Percentiles rank a stretch among this genome's conserved stretches.
Evolutionary conservation across 2,888 invertebrate genomes (phyloP).

Genomic region (Lycia hirtaria): DNA sequence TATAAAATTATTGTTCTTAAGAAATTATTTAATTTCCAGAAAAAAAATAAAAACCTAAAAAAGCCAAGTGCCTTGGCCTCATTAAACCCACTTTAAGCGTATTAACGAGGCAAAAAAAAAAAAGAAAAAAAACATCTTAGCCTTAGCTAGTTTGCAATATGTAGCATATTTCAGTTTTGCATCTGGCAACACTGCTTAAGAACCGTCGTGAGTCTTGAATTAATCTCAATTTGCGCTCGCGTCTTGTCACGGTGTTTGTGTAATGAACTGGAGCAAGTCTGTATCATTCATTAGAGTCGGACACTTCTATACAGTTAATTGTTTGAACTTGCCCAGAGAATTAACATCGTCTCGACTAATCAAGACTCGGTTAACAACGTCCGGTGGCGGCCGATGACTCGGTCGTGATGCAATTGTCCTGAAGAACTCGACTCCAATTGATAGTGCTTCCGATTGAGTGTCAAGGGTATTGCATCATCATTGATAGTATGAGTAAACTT

Average conservation of each 20-base stretch:
- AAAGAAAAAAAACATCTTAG: background rate
- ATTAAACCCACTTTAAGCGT: too few species aligned
- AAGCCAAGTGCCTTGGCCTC: too few species aligned
- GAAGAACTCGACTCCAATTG: constrained; percentile 30
- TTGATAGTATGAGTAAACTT: constrained; percentile 21
- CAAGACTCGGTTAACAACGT: constrained; percentile 83
- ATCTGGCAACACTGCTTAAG: constrained; percentile 39
- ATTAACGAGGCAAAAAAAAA: background rate
- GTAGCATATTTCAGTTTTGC: constrained; percentile 5
- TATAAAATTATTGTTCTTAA: too few species aligned
- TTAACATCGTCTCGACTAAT: constrained; percentile 82
- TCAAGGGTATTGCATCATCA: constrained; percentile 66
- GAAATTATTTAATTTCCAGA: too few species aligned
- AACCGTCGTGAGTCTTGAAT: constrained; percentile 65
- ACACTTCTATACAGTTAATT: constrained; percentile 84
- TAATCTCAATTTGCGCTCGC: constrained; percentile 80
- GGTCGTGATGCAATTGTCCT: constrained; percentile 74
- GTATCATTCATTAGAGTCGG: constrained; percentile 83
- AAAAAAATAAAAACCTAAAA: too few species aligned
- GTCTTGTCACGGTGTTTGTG: constrained; percentile 82
- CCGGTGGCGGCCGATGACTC: constrained; percentile 82
- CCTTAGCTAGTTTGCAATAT: background rate
- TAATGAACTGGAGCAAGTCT: constrained; percentile 77
- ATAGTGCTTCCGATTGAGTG: constrained; percentile 81
- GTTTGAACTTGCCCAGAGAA: constrained; percentile 82